phyloP scores from a whole-genome alignment of 2,797 vertebrate species.

The Glyptemys insculpta region DNA sequence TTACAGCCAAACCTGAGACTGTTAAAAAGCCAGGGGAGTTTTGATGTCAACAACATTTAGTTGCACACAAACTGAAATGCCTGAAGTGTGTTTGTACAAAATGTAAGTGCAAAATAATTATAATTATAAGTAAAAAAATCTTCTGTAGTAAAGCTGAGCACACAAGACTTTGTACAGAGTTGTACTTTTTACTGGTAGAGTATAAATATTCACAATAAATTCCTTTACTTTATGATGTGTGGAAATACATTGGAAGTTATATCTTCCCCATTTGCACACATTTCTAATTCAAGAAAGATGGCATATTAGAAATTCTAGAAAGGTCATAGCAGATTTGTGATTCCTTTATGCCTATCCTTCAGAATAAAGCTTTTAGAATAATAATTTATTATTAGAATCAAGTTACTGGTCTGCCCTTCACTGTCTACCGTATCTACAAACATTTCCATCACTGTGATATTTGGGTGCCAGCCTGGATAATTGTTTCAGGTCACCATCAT shows the following conservation, averaged over 20 bases:
- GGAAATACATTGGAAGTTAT: background rate
- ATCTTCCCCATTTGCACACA: background rate
- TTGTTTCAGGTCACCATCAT: slow-evolving; percentile 14
- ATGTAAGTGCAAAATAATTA: slow-evolving; percentile 19
- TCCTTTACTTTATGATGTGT: slow-evolving; percentile 14
- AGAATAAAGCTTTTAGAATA: background rate
- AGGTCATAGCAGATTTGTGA: background rate
- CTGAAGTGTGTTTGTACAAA: background rate
- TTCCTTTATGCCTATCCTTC: background rate
- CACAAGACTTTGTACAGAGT: background rate
- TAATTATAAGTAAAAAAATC: background rate
- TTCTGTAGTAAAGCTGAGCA: background rate
- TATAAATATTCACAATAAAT: slow-evolving; percentile 4
- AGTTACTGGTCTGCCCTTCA: background rate
- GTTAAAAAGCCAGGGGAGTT: slow-evolving; percentile 56
- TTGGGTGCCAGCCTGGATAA: background rate
- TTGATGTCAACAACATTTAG: background rate
- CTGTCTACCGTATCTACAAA: background rate
- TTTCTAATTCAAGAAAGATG: slow-evolving; percentile 1
- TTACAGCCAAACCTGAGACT: slow-evolving; percentile 59
- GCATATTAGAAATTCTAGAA: slow-evolving; percentile 16
- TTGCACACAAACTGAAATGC: slow-evolving; percentile 19
- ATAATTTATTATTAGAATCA: background rate
- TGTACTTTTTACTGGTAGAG: background rate
- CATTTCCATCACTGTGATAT: background rate